phyloP scores from a whole-genome alignment of 2,797 vertebrate species.

The Eulemur rubriventer region DNA sequence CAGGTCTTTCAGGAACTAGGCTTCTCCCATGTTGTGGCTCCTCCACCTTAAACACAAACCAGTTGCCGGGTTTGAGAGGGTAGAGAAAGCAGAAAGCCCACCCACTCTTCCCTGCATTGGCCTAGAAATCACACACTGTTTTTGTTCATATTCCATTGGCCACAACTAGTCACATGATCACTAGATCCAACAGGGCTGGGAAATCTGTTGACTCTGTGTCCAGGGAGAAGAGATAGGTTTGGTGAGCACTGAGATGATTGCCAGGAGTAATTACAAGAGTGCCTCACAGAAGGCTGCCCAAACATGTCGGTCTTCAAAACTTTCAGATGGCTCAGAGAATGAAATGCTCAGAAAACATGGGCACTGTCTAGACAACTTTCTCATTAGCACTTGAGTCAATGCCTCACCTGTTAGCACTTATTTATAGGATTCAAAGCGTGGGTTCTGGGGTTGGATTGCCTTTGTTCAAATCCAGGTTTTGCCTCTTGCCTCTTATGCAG shows the following conservation, averaged over 20 bases:
- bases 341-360: conserved; percentile 1
- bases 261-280: conserved; percentile 7
- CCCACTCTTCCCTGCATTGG: background rate
- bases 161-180: background rate
- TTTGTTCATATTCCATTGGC: background rate
- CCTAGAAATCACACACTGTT: background rate
- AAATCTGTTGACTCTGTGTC: background rate
- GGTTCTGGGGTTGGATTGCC: background rate
- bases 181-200: background rate
- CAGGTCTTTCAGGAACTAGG: background rate
- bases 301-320: background rate
- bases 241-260: background rate
- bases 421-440: background rate
- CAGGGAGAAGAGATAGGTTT: background rate
- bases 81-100: background rate
- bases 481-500: background rate
- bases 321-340: conserved; percentile 1
- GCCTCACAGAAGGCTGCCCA: background rate
- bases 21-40: background rate
- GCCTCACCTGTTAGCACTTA: conserved; percentile 2
- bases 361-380: conserved; percentile 53
- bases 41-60: background rate
- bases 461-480: conserved; percentile 33
- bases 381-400: conserved; percentile 18
- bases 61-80: background rate